A percentile compares a stretch with the other conserved stretches of the same genome.
Evolutionary conservation across 2,113 vertebrate species (phyloP).

Genomic region (Ageneiosus marmoratus): DNA sequence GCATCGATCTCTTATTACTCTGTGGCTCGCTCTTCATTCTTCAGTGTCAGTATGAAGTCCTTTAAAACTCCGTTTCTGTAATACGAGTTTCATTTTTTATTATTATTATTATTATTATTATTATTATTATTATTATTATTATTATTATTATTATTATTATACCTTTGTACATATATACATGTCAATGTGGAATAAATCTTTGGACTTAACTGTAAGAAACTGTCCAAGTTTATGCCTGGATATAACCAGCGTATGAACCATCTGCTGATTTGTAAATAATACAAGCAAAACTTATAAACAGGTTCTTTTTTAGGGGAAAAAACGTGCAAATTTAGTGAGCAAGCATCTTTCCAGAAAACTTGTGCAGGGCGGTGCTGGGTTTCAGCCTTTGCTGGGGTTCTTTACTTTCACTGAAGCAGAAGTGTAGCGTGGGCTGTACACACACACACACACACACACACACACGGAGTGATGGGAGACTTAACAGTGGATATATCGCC

Average conservation of each 20-base stretch:
- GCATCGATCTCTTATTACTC: not conserved
- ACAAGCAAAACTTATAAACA: not conserved
- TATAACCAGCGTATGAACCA: not conserved
- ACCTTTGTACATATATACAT: too few relatives aligned
- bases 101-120: too few relatives aligned
- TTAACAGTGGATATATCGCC: slow-evolving; percentile 28
- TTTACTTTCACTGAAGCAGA: slow-evolving; percentile 27
- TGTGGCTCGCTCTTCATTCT: not conserved
- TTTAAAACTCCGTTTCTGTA: not conserved
- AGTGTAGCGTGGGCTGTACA: not conserved
- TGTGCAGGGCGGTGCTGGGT: not conserved
- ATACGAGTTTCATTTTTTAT: not conserved
- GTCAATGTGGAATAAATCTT: not conserved
- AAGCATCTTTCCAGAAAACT: not conserved
- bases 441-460: not conserved
- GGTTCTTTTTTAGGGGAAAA: not conserved
- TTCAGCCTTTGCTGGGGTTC: not conserved
- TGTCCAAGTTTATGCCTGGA: not conserved
- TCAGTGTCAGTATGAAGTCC: not conserved
- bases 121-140: too few relatives aligned
- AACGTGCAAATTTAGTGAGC: not conserved
- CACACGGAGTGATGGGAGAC: slow-evolving; percentile 50
- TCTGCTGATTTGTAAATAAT: slow-evolving; percentile 1
- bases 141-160: too few relatives aligned
- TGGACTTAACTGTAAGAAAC: not conserved